Conservation (phyloP, 2,113 vertebrate species). For the Oxygymnocypris stewartii region DNA sequence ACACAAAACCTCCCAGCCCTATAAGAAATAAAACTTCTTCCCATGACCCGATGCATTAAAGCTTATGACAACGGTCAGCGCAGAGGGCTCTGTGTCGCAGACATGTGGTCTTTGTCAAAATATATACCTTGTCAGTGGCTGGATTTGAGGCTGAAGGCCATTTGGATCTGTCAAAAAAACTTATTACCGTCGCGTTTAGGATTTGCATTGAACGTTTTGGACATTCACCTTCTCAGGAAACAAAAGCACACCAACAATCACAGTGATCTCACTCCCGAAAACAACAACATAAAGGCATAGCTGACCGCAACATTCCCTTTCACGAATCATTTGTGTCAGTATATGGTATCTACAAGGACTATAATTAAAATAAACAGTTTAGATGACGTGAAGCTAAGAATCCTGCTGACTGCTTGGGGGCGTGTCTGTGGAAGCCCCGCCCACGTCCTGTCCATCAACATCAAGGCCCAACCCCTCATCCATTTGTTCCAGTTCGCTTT, state of each 20-base stretch:
- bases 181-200: neutral
- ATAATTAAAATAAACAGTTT: slow-evolving; percentile 58
- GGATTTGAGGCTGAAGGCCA: slow-evolving; percentile 1
- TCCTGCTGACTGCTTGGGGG: slow-evolving; percentile 61
- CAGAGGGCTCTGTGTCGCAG: neutral
- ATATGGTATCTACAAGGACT: slow-evolving; percentile 53
- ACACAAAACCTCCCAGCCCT: neutral
- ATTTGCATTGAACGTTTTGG: neutral
- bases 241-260: slow-evolving; percentile 27
- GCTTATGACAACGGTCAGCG: neutral
- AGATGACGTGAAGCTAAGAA: slow-evolving; percentile 67
- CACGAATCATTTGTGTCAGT: slow-evolving; percentile 46
- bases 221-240: slow-evolving; percentile 14
- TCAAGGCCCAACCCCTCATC: slow-evolving; percentile 81
- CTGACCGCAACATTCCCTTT: slow-evolving; percentile 27
- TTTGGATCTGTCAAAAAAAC: neutral
- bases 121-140: neutral
- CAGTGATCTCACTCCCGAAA: slow-evolving; percentile 37
- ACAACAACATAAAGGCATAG: slow-evolving; percentile 28
- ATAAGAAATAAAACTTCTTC: slow-evolving; percentile 28
- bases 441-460: slow-evolving; percentile 66
- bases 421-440: slow-evolving; percentile 49
- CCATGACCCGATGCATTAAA: slow-evolving; percentile 17
- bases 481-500: slow-evolving; percentile 93
- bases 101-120: neutral